Evolutionary conservation across 2,113 vertebrate genomes (phyloP).

Genomic region (Raja brachyura): DNA sequence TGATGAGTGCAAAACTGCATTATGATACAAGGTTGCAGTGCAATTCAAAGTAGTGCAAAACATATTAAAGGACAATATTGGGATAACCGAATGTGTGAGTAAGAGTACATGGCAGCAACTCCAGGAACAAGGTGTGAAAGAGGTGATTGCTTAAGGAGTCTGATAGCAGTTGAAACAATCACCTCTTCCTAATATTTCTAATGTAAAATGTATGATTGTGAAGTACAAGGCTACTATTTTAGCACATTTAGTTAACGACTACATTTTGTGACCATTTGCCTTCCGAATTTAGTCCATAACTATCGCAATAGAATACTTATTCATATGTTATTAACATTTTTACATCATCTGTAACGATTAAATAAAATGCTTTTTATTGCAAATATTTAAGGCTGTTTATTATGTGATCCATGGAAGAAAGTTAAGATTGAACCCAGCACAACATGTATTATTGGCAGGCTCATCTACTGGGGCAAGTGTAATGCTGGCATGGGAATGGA

Average conservation of each 20-base stretch:
- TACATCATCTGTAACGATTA: not conserved
- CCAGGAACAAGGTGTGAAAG: too few species aligned
- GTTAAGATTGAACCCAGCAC: not conserved
- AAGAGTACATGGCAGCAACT: too few species aligned
- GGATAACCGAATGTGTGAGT: too few species aligned
- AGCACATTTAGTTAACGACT: not conserved
- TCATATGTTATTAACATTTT: not conserved
- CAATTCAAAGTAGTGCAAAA: too few species aligned
- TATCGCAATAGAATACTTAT: not conserved
- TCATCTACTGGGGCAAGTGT: not conserved
- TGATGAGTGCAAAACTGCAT: too few species aligned
- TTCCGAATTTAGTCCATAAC: not conserved
- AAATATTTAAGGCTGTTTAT: not conserved
- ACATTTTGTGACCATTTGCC: not conserved
- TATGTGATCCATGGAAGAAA: not conserved
- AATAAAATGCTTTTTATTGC: not conserved
- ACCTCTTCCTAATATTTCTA: not conserved
- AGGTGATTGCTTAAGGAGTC: too few species aligned
- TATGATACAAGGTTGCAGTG: too few species aligned
- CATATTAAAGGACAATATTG: too few species aligned
- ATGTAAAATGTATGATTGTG: not conserved
- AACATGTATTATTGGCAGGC: not conserved
- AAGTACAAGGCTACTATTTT: not conserved
- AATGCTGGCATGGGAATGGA: not conserved
- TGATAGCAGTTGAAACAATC: too few species aligned